A percentile compares a stretch with the other conserved stretches of the same genome.
Conservation (phyloP, 2,797 vertebrate species). For the Arvicola amphibius region DNA sequence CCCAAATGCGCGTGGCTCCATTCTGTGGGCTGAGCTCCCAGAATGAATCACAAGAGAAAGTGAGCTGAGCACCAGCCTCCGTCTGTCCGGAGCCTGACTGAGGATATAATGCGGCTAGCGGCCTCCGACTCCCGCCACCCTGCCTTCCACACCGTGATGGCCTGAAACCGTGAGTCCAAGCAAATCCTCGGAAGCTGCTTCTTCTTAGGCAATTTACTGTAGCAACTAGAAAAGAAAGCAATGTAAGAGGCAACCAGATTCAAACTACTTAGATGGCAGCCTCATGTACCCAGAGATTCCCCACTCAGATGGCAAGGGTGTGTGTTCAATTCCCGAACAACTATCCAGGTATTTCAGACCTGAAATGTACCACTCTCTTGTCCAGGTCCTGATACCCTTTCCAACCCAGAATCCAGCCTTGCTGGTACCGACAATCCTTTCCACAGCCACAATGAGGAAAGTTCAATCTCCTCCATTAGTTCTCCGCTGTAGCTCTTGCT, state of each 20-base stretch:
- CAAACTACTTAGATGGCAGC: not conserved
- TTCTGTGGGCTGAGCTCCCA: not conserved
- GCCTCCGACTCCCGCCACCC: not conserved
- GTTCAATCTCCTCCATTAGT: no score
- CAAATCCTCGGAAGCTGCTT: not conserved
- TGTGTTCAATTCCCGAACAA: not conserved
- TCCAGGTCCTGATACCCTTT: not conserved
- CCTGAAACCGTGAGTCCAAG: not conserved
- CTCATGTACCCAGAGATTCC: not conserved
- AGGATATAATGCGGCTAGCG: not conserved
- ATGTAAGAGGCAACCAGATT: not conserved
- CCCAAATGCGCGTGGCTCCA: no score
- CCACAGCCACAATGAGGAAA: not conserved
- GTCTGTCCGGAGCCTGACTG: not conserved
- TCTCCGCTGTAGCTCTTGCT: not conserved
- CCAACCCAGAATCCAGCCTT: not conserved
- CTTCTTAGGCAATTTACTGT: not conserved
- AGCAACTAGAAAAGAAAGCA: not conserved
- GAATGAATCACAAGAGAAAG: not conserved
- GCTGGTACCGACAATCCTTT: not conserved
- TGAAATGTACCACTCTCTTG: not conserved
- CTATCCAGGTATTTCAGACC: not conserved
- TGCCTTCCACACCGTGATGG: not conserved
- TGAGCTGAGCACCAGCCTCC: not conserved
- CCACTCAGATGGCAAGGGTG: not conserved